Conservation (phyloP, 2,797 vertebrate genomes). For the Linurgus olivaceus region DNA sequence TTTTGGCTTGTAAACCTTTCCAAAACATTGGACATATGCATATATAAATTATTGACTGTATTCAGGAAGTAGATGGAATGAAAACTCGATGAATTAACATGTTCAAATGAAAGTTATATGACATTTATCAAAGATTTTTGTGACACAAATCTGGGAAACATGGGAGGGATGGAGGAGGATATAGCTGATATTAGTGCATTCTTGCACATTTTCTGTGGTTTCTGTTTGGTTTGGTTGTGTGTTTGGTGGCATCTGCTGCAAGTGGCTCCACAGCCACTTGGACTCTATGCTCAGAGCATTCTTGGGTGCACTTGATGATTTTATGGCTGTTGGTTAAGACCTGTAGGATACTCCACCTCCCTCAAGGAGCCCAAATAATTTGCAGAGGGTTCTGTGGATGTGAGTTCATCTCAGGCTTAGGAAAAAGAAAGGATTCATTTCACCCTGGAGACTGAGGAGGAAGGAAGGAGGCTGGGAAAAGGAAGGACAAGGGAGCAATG, state of each 20-base stretch:
- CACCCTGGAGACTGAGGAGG: not conserved
- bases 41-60: not conserved
- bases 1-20: not conserved
- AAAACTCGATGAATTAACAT: not conserved
- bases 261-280: not conserved
- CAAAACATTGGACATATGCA: not conserved
- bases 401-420: accelerated
- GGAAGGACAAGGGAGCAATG: not conserved
- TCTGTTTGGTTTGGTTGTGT: not conserved
- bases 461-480: not conserved
- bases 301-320: not conserved
- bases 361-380: not conserved
- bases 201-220: not conserved
- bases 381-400: not conserved
- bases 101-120: not conserved
- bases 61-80: not conserved
- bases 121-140: not conserved
- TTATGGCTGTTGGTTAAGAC: not conserved
- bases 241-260: not conserved
- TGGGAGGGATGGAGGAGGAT: not conserved
- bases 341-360: not conserved
- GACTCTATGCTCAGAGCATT: not conserved
- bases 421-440: not conserved
- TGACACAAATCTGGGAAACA: not conserved
- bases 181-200: not conserved